phyloP scores from a whole-genome alignment of 2,888 invertebrate species.

The Perizoma flavofasciatum region DNA sequence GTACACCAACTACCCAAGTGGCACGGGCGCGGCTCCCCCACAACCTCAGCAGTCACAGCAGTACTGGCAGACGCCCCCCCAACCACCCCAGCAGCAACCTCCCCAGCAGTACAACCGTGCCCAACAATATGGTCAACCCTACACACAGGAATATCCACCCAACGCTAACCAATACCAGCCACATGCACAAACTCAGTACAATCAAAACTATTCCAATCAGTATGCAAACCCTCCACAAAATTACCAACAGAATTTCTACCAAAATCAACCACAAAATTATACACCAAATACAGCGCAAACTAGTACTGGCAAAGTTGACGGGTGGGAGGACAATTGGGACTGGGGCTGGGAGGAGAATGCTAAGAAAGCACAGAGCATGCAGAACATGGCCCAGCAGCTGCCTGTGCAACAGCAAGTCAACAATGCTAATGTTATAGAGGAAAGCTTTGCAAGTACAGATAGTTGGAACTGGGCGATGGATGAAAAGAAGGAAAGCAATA shows the following conservation, averaged over 20 bases:
- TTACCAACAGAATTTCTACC: conserved; percentile 38
- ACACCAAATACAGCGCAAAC: conserved; percentile 44
- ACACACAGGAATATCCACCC: conserved; percentile 61
- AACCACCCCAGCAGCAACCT: conserved; percentile 9
- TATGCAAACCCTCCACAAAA: conserved; percentile 42
- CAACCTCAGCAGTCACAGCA: conserved; percentile 55
- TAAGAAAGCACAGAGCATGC: conserved; percentile 63
- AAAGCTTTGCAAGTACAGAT: conserved; percentile 83
- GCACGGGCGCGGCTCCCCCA: conserved; percentile 39
- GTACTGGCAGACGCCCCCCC: conserved; percentile 58
- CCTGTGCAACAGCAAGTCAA: conserved; percentile 48
- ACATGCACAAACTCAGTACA: conserved; percentile 34
- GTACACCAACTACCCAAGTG: conserved; percentile 63
- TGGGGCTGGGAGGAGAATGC: conserved; percentile 85
- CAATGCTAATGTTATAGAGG: conserved; percentile 80
- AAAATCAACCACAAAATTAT: conserved; percentile 58
- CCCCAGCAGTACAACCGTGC: conserved; percentile 57
- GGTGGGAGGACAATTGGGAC: conserved; percentile 81
- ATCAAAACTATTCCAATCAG: conserved; percentile 37
- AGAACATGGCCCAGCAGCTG: conserved; percentile 37
- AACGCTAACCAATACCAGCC: conserved; percentile 69
- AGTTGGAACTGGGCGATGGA: conserved; percentile 86
- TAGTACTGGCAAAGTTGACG: conserved; percentile 54
- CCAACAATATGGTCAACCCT: conserved; percentile 73
- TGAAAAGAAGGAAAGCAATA: conserved; percentile 63